Evolutionary conservation across 2,888 invertebrate species (phyloP).

Genomic region (Clanis bilineata): DNA sequence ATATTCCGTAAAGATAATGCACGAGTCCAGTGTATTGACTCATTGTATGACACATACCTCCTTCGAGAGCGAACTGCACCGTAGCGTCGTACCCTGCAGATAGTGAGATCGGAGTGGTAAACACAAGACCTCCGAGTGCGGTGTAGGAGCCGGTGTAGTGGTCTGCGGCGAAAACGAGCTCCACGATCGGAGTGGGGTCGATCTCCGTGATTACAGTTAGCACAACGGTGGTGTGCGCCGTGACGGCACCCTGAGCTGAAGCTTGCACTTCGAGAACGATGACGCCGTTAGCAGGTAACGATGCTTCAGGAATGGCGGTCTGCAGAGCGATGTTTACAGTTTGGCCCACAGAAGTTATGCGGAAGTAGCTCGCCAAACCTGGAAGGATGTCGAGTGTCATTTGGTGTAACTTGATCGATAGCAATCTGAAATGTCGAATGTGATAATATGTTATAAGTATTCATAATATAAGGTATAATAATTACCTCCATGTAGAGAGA

Average conservation of each 20-base stretch:
- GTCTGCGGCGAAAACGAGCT: conserved; percentile 32
- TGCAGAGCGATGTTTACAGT: conserved; percentile 24
- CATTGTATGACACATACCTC: neutral
- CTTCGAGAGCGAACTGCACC: conserved; percentile 1
- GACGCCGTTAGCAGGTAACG: conserved; percentile 27
- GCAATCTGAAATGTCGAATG: neutral
- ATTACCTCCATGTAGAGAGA: conserved; percentile 38
- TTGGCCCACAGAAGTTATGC: conserved; percentile 13
- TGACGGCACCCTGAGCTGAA: conserved; percentile 21
- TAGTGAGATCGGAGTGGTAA: neutral
- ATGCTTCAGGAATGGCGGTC: conserved; percentile 28
- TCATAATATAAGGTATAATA: too few relatives aligned
- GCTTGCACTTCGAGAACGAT: conserved; percentile 32
- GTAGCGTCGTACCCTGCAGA: neutral
- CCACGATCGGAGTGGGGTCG: conserved; percentile 2
- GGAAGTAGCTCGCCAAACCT: conserved; percentile 26
- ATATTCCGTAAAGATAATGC: neutral
- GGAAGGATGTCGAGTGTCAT: conserved; percentile 11
- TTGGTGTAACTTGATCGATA: neutral
- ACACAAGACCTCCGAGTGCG: conserved; percentile 24
- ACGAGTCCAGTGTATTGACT: neutral
- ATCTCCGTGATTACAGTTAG: neutral
- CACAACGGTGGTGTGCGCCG: conserved; percentile 21
- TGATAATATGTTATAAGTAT: neutral
- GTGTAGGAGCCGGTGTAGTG: conserved; percentile 33